Evolutionary conservation across 2,797 vertebrate genomes (phyloP).

Genomic region (Spinibarbus caldwelli): DNA sequence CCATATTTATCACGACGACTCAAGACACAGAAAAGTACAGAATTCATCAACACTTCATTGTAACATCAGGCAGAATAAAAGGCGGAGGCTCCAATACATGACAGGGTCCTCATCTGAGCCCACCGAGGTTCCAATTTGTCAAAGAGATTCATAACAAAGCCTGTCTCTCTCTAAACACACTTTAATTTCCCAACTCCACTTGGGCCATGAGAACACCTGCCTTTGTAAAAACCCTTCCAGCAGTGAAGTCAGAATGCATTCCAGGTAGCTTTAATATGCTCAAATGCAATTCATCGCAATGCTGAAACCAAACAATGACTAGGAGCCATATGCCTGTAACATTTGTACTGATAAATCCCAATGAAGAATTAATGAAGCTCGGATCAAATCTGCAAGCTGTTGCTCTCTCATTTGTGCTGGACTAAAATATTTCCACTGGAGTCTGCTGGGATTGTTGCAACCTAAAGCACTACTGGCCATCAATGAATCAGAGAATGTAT

Average conservation of each 20-base stretch:
- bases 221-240: conserved; percentile 39
- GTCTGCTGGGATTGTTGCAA: conserved; percentile 4
- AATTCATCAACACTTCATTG: conserved; percentile 60
- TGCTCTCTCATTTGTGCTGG: conserved; percentile 35
- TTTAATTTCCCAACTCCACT: conserved; percentile 57
- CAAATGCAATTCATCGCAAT: conserved; percentile 44
- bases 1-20: conserved; percentile 58
- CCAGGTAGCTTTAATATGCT: conserved; percentile 11
- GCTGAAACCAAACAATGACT: conserved; percentile 31
- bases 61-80: conserved; percentile 53
- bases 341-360: conserved; percentile 55
- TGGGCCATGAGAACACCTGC: conserved; percentile 39
- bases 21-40: conserved; percentile 46
- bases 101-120: conserved; percentile 52
- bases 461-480: conserved; percentile 21
- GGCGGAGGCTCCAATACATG: conserved; percentile 43
- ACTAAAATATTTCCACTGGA: conserved; percentile 39
- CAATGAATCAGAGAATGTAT: conserved; percentile 26
- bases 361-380: conserved; percentile 56
- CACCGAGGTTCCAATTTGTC: conserved; percentile 52
- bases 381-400: conserved; percentile 57
- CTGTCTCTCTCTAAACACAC: conserved; percentile 38
- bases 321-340: conserved; percentile 53
- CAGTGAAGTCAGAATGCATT: conserved; percentile 21
- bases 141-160: conserved; percentile 56